Evolutionary conservation across 2,888 invertebrate species (phyloP).

Genomic region (Hedychridium roseum): DNA sequence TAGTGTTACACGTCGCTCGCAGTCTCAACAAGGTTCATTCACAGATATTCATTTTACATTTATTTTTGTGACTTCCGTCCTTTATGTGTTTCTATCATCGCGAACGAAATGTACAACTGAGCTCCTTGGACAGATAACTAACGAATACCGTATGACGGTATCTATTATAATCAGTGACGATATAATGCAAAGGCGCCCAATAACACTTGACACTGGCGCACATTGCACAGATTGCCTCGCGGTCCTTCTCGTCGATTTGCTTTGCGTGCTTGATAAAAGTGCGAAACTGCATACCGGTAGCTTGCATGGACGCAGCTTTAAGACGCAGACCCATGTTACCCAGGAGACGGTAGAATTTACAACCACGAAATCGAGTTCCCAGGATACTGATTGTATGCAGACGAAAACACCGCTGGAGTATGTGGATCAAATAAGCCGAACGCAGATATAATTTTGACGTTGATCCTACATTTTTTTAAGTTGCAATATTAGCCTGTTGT

Average conservation of each 20-base stretch:
- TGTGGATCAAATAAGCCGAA: constrained; percentile 41
- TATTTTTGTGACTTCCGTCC: too few relatives aligned
- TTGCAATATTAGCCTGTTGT: too few relatives aligned
- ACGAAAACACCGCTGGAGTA: constrained; percentile 45
- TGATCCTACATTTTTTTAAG: constrained; percentile 39
- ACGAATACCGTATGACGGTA: constrained; percentile 31
- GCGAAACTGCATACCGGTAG: constrained; percentile 39
- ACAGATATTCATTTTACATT: too few relatives aligned
- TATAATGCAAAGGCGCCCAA: constrained; percentile 45
- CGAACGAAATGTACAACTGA: too few relatives aligned
- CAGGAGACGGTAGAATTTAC: constrained; percentile 48
- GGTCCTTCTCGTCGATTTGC: constrained; percentile 36
- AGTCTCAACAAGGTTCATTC: too few relatives aligned
- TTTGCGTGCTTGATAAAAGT: constrained; percentile 40
- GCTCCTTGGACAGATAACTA: constrained; percentile 39
- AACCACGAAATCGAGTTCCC: constrained; percentile 43
- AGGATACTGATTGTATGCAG: constrained; percentile 48
- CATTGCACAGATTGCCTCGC: constrained; percentile 31
- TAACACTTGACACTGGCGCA: constrained; percentile 21
- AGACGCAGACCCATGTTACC: constrained; percentile 39
- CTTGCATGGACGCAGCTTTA: constrained; percentile 26
- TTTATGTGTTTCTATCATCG: too few relatives aligned
- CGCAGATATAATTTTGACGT: constrained; percentile 43
- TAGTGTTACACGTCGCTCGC: too few relatives aligned
- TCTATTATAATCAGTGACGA: constrained; percentile 20